Conservation (phyloP, 2,888 invertebrate genomes). For the Cordilura impudica region DNA sequence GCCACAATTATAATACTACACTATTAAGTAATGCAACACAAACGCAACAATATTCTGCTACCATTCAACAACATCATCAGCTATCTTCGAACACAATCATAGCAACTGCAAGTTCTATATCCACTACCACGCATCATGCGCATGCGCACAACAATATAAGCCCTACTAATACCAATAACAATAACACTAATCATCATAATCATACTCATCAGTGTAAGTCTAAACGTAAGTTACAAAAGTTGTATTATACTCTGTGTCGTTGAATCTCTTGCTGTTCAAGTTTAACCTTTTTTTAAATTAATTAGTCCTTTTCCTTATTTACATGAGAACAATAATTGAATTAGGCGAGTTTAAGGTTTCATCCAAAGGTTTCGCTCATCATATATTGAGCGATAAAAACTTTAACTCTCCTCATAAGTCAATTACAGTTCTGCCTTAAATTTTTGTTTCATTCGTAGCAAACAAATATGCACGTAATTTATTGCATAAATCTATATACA, state of each 20-base stretch:
- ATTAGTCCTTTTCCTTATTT: neutral
- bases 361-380: neutral
- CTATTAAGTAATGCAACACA: slow-evolving; percentile 36
- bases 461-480: slow-evolving; percentile 2
- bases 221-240: slow-evolving; percentile 77
- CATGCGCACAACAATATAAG: slow-evolving; percentile 53
- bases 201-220: slow-evolving; percentile 73
- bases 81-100: slow-evolving; percentile 19
- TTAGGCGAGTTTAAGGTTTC: neutral
- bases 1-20: slow-evolving; percentile 54
- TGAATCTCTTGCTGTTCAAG: slow-evolving; percentile 65
- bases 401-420: too few relatives aligned
- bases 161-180: slow-evolving; percentile 21
- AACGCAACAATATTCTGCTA: slow-evolving; percentile 31
- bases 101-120: slow-evolving; percentile 10
- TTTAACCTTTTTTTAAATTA: neutral
- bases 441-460: neutral
- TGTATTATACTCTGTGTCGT: slow-evolving; percentile 77
- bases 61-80: slow-evolving; percentile 41
- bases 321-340: neutral
- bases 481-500: neutral
- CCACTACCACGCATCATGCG: slow-evolving; percentile 44
- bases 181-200: slow-evolving; percentile 61
- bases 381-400: neutral
- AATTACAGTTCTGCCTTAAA: neutral